Evolutionary conservation across 2,797 vertebrate species (phyloP), one percentile per base, ranked within the genome.

Genomic region (Benthosema pterotum): DNA sequence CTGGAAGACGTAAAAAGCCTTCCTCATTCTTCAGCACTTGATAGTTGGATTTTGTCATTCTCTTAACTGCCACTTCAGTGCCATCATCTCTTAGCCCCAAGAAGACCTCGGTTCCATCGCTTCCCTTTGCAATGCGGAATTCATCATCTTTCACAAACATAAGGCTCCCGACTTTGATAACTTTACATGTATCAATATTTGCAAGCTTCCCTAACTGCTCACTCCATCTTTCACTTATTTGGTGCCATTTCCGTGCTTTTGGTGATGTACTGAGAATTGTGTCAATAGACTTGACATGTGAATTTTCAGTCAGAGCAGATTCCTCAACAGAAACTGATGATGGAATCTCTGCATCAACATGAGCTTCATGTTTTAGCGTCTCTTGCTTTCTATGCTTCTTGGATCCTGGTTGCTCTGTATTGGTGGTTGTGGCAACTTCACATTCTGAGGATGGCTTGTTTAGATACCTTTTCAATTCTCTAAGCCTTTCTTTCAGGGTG

Each of bases 401-500:
- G 28, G 22, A 25, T 25, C 28, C 28, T 32, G 28, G 28, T 32
- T 4, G 43, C 43, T 46, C 45, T 46, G 45, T 13, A 46, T 46
- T 46, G 45, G 45, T 46, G 45, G n/a, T 13, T 4, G 12, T 46
- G n/a, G 12, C 14, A 46, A 13, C 45, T 15, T 46, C n/a, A 46
- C 45, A 60, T 18, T 38, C 32, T 7, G 8, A 38, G 32, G 32
- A 38, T 38, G 61, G 50, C 42, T 2, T 0, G 47, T 5, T 61
- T 4, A 76, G 52, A 15, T 43, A 32, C 46, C 9, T 5, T 50
- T 77, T 32, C 11, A 81, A 52, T 52, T 55, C 50, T 3, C 28
- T 46, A 9, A 81, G 25, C 3, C 57, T 75, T 11, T 65, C 71
- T 62, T 79, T 83, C 43, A 65, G 55, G 5, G n/a, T 17, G 38